phyloP scores from a whole-genome alignment of 2,888 invertebrate genomes.

The Rhagonycha lutea region DNA sequence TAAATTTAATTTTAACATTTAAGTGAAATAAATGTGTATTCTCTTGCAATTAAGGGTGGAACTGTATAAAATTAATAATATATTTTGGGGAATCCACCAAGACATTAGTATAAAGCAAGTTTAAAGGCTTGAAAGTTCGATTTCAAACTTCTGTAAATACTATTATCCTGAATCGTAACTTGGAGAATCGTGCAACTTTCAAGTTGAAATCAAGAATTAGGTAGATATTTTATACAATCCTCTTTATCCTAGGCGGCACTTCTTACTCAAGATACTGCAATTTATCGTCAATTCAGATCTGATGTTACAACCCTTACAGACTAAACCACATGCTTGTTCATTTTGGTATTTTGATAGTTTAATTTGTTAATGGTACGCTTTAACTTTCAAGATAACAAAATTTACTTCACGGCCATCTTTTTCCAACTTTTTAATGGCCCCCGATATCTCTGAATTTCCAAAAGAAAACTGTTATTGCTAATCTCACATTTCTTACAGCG shows the following conservation, averaged over 20 bases:
- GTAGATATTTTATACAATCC: conserved; percentile 18
- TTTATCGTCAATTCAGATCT: conserved; percentile 24
- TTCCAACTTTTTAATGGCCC: not conserved
- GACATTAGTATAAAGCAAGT: conserved; percentile 17
- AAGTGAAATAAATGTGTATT: not conserved
- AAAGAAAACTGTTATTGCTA: not conserved
- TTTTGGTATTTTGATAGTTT: conserved; percentile 20
- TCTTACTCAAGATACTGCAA: conserved; percentile 23
- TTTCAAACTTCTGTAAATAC: conserved; percentile 21
- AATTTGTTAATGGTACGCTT: conserved; percentile 24
- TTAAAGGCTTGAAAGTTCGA: conserved; percentile 23
- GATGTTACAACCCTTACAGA: conserved; percentile 17
- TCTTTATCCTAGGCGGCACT: conserved; percentile 10
- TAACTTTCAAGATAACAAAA: conserved; percentile 18
- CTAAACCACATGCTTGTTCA: conserved; percentile 22
- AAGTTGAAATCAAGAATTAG: conserved; percentile 29
- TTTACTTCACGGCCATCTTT: conserved; percentile 6
- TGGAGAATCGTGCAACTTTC: conserved; percentile 24
- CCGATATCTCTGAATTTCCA: not conserved
- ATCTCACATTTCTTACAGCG: not conserved
- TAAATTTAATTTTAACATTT: conserved; percentile 11
- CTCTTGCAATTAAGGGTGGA: not conserved
- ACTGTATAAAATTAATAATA: not conserved
- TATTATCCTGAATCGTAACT: conserved; percentile 22
- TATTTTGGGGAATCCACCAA: not conserved